Percentiles rank a stretch among this genome's conserved stretches.
phyloP scores from a whole-genome alignment of 1,140 invertebrate genomes.

The Monochamus saltuarius region DNA sequence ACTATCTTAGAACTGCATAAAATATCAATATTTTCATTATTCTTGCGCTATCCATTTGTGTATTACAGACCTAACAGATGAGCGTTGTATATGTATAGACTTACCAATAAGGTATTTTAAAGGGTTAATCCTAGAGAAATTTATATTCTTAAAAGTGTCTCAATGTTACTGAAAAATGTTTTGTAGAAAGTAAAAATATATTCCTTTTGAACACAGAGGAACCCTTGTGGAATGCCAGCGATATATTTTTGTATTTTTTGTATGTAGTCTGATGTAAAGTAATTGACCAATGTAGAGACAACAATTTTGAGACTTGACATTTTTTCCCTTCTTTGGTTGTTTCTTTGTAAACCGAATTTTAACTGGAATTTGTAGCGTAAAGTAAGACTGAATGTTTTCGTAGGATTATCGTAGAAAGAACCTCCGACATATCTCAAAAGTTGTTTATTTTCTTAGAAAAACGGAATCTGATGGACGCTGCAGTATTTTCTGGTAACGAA shows the following conservation, averaged over 20 bases:
- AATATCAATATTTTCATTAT: no score
- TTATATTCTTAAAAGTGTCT: no score
- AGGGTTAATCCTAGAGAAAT: no score
- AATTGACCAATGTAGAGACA: slow-evolving; percentile 33
- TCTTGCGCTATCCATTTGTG: no score
- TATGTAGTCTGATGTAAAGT: slow-evolving; percentile 36
- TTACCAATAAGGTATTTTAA: no score
- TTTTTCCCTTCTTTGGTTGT: slow-evolving; percentile 5
- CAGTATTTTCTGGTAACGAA: no score
- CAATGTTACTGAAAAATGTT: slow-evolving; percentile 22
- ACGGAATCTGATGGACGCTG: no score
- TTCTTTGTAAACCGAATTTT: slow-evolving; percentile 17
- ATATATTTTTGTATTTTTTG: slow-evolving; percentile 49
- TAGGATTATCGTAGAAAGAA: slow-evolving; percentile 18
- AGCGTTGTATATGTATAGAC: no score
- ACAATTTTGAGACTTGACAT: background rate
- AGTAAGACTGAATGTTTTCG: slow-evolving; percentile 42
- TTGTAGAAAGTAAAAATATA: slow-evolving; percentile 24
- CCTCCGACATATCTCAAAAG: background rate
- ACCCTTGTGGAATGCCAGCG: slow-evolving; percentile 33
- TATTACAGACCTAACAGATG: no score
- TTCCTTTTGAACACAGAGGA: slow-evolving; percentile 19
- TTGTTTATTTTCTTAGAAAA: background rate
- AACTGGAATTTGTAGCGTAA: slow-evolving; percentile 11
- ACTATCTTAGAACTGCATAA: no score